These are phyloP conservation scores for Apamea anceps DNA, from an alignment of 2,888 invertebrate species.

Conservation along the genomic window DNA sequence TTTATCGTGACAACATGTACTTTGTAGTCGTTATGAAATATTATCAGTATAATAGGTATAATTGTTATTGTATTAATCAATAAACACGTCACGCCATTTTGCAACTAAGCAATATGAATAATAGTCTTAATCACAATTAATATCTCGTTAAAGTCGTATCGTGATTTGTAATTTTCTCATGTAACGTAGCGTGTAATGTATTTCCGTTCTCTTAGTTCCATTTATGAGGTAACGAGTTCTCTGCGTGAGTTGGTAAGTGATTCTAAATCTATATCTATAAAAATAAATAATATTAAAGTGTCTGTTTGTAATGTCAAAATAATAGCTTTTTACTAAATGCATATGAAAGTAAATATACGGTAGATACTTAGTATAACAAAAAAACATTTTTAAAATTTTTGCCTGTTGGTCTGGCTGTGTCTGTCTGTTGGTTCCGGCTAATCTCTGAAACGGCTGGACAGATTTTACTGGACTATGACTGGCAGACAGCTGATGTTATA, in stretches of 20 bases:
- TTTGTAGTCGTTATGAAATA: slow-evolving; percentile 59
- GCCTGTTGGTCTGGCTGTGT: too few relatives aligned
- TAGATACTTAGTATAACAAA: too few relatives aligned
- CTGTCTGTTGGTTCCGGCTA: too few relatives aligned
- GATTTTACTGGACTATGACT: not conserved
- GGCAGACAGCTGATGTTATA: too few relatives aligned
- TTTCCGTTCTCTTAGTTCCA: slow-evolving; percentile 41
- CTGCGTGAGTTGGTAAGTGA: slow-evolving; percentile 15
- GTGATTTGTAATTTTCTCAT: slow-evolving; percentile 43
- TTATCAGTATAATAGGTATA: slow-evolving; percentile 67
- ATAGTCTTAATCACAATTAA: slow-evolving; percentile 50
- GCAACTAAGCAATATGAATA: slow-evolving; percentile 37
- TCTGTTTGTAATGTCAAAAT: not conserved
- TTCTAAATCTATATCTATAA: slow-evolving; percentile 12
- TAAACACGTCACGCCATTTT: slow-evolving; percentile 46
- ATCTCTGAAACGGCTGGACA: too few relatives aligned
- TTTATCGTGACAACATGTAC: slow-evolving; percentile 59
- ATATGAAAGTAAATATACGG: too few relatives aligned
- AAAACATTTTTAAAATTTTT: too few relatives aligned
- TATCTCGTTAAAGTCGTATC: slow-evolving; percentile 36
- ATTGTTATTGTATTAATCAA: slow-evolving; percentile 59
- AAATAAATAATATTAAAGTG: not conserved
- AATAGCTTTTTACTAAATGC: not conserved
- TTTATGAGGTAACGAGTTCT: slow-evolving; percentile 28
- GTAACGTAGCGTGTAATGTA: slow-evolving; percentile 24